Percentiles rank a stretch among this genome's conserved stretches.
phyloP scores from a whole-genome alignment of 2,888 invertebrate genomes.

The Ceramica pisi region DNA sequence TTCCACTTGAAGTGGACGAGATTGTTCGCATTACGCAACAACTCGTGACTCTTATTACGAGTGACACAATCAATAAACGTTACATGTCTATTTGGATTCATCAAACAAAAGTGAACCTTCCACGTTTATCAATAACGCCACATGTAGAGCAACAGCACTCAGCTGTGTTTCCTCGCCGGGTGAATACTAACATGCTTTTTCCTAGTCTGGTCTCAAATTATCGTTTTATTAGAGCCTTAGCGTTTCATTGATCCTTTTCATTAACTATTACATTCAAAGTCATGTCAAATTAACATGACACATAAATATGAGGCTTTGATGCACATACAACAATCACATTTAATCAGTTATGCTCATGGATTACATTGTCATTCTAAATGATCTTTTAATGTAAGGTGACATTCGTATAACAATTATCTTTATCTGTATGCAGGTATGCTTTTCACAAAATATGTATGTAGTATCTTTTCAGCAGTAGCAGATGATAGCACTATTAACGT shows the following conservation, averaged over 20 bases:
- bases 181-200: conserved; percentile 81
- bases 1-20: conserved; percentile 79
- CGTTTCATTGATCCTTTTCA: conserved; percentile 69
- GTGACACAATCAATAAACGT: conserved; percentile 78
- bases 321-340: neutral
- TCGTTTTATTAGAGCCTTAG: conserved; percentile 69
- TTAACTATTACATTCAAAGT: conserved; percentile 50
- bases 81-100: conserved; percentile 71
- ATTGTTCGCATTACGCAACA: conserved; percentile 87
- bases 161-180: conserved; percentile 71
- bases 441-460: conserved; percentile 18
- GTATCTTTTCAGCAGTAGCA: conserved; percentile 24
- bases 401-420: conserved; percentile 35
- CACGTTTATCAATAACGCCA: conserved; percentile 66
- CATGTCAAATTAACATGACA: conserved; percentile 23
- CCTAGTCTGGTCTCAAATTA: conserved; percentile 78
- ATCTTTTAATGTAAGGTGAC: conserved; percentile 30
- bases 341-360: conserved; percentile 1
- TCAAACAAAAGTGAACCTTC: conserved; percentile 73
- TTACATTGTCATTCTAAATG: conserved; percentile 32
- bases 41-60: conserved; percentile 89
- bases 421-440: conserved; percentile 24
- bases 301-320: neutral
- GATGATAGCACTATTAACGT: conserved; percentile 20
- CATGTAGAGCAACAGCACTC: conserved; percentile 57